A percentile compares a stretch with the other conserved stretches of the same genome.
Evolutionary conservation across 2,797 vertebrate genomes (phyloP).

Genomic region (Crenuchus spilurus): DNA sequence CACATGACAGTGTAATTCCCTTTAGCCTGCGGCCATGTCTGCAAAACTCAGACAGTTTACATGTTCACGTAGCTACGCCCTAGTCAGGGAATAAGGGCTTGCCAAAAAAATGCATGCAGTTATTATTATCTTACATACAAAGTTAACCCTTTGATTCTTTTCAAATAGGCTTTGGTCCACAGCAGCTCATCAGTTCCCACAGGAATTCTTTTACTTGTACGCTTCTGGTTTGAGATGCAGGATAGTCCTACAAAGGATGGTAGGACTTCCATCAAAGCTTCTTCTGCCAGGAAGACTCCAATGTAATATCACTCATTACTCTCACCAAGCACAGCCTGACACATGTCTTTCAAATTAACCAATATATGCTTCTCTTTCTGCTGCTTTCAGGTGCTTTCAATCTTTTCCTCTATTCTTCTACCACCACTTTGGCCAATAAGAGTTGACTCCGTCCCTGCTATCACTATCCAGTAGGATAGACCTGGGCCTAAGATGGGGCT

Average conservation of each 20-base stretch:
- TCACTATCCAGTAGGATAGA: too few species aligned
- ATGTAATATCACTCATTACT: too few species aligned
- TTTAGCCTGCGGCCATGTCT: slow-evolving; percentile 92
- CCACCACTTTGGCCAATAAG: too few species aligned
- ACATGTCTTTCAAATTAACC: too few species aligned
- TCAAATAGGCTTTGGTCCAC: background rate
- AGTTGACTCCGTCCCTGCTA: too few species aligned
- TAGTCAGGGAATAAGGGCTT: slow-evolving; percentile 73
- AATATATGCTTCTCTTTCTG: too few species aligned
- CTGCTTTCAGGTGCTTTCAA: too few species aligned
- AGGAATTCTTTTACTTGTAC: background rate
- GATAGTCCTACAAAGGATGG: background rate
- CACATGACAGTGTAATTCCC: slow-evolving; percentile 94
- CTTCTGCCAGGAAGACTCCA: too few species aligned
- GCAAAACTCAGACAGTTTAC: slow-evolving; percentile 94
- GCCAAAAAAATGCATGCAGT: slow-evolving; percentile 80
- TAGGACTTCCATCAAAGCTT: too few species aligned
- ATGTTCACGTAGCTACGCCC: slow-evolving; percentile 87
- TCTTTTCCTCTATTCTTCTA: too few species aligned
- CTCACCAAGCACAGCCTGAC: too few species aligned
- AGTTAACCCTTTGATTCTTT: slow-evolving; percentile 65
- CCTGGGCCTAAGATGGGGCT: too few species aligned
- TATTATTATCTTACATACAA: slow-evolving; percentile 69
- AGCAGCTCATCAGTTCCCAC: background rate
- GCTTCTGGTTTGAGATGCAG: background rate